These are phyloP conservation scores for Vireo altiloquus DNA, from an alignment of 2,113 vertebrate genomes.

Conservation along the genomic window DNA sequence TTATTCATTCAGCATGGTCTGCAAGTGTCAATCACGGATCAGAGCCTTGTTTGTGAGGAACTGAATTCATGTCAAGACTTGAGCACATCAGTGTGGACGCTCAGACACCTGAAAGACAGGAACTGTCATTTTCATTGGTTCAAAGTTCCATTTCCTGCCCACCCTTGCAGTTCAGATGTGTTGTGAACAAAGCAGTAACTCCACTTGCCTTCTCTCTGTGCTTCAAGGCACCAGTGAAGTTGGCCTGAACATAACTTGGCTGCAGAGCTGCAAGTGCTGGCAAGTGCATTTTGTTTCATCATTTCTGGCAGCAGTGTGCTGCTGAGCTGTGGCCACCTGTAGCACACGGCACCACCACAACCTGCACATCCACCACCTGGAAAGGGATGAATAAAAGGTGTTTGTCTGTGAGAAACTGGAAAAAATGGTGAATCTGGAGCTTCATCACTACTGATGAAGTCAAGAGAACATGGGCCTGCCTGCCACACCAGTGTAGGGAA, in stretches of 20 bases:
- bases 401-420: not conserved
- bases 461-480: not conserved
- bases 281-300: not conserved
- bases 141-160: not conserved
- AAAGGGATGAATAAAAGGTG: not conserved
- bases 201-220: accelerated
- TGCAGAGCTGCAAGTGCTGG: not conserved
- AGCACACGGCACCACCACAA: not conserved
- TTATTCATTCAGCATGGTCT: accelerated
- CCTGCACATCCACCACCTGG: not conserved
- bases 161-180: not conserved
- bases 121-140: not conserved
- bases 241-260: not conserved
- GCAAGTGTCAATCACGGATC: not conserved
- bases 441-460: not conserved
- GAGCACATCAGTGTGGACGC: accelerated
- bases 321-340: not conserved
- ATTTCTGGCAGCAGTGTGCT: accelerated
- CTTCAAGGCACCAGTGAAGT: not conserved
- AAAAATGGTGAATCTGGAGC: not conserved
- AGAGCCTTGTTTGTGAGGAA: not conserved
- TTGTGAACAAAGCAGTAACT: not conserved
- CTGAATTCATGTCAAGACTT: not conserved
- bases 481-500: accelerated
- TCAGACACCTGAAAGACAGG: not conserved